Evolutionary conservation across 1,140 invertebrate genomes (phyloP), one percentile per base, ranked within the genome.

Genomic region (Drosophila fuyamai): DNA sequence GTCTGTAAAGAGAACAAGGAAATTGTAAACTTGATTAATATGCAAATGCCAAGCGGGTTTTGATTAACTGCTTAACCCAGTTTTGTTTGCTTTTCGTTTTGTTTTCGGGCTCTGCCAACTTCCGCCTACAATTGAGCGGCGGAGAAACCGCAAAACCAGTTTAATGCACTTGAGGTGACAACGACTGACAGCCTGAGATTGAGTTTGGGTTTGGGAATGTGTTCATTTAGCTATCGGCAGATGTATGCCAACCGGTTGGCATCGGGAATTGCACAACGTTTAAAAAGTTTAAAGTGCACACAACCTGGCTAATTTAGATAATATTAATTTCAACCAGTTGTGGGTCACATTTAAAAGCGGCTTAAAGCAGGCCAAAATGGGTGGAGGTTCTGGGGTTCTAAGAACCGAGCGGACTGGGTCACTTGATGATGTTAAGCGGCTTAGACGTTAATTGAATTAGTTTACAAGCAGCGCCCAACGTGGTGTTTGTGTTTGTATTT

Each of bases 381-480:
- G 10, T 23, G 27, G 18, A 12, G 43, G 16, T 29, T 23, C 12
- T 35, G 27, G 12, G 35, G 13, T 13, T 29, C 16, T 55, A 55
- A 44, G 67, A 51, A 53, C 38, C 23, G 27, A 51, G 63, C 44
- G 44, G 66, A 81, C 78, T 78, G 68, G 76, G 56, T 74, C 71
- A 84, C 76, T 89, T 89, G 66, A 84, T 81, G 77, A 89, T 81
- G 77, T 70, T 89, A 89, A 90, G 84, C 84, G 57, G 84, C 85
- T 89, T 89, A 89, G 68, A 84, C 72, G 84, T 81, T 89, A 89
- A 89, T 89, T 89, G 77, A 89, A 89, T 89, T 89, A 89, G 84
- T 90, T 89, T 90, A 75, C 80, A 83, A 89, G 74, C 61, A 72
- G 74, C 74, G 84, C 63, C 76, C 36, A 55, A 16, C 47, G 56